Conservation (phyloP, 1,140 invertebrate species). For the Hylyphantes graminicola region DNA sequence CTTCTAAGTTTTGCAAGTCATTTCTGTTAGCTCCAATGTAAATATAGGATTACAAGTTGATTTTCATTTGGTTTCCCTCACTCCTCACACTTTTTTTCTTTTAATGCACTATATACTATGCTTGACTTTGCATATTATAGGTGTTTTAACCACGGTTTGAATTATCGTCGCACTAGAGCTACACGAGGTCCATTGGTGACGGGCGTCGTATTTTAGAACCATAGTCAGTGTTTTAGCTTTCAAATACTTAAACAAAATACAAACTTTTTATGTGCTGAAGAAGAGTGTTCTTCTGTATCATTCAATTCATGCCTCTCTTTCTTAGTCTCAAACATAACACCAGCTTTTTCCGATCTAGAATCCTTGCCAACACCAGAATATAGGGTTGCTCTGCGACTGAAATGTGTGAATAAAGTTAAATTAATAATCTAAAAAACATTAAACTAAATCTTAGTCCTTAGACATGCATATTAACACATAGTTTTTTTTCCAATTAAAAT, state of each 20-base stretch:
- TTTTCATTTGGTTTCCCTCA: too few species aligned
- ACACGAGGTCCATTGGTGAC: too few species aligned
- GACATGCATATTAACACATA: not conserved
- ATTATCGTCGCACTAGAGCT: too few species aligned
- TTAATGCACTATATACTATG: not conserved
- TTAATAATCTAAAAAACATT: not conserved
- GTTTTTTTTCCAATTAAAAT: too few species aligned
- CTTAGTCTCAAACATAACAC: slow-evolving; percentile 7
- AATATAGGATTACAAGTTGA: too few species aligned
- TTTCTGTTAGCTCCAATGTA: too few species aligned
- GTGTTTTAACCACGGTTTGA: too few species aligned
- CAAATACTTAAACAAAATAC: not conserved
- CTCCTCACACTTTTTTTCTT: not conserved
- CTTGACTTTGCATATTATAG: not conserved
- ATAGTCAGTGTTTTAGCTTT: too few species aligned
- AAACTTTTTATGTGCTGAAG: slow-evolving; percentile 2
- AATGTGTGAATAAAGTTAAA: not conserved
- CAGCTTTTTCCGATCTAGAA: slow-evolving; percentile 2
- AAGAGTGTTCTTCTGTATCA: not conserved
- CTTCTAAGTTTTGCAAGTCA: too few species aligned
- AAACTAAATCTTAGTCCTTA: not conserved
- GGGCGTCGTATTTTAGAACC: too few species aligned
- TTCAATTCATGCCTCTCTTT: not conserved
- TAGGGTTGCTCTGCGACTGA: slow-evolving; percentile 2
- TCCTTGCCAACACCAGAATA: not conserved